phyloP scores from a whole-genome alignment of 2,113 vertebrate genomes.

The Aix galericulata region DNA sequence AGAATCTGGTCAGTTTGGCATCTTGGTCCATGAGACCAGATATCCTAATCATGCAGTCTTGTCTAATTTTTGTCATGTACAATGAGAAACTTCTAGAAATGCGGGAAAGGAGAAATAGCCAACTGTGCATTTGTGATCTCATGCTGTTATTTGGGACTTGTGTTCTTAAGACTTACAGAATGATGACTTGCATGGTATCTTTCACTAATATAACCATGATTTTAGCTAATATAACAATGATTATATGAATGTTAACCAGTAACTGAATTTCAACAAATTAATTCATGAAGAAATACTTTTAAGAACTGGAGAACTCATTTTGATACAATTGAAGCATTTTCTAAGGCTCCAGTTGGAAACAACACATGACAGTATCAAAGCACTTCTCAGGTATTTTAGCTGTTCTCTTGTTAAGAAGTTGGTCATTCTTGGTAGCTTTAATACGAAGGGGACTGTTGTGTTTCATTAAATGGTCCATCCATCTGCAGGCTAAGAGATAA shows the following conservation, averaged over 20 bases:
- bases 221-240: not conserved
- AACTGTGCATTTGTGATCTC: not conserved
- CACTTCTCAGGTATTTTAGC: not conserved
- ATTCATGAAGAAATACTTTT: not conserved
- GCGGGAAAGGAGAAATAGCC: not conserved
- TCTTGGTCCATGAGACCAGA: not conserved
- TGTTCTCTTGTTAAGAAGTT: not conserved
- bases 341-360: not conserved
- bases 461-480: constrained; percentile 20
- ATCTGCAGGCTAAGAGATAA: constrained; percentile 47
- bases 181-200: not conserved
- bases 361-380: not conserved
- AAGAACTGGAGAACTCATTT: not conserved
- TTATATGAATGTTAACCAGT: not conserved
- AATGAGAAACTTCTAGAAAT: not conserved
- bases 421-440: constrained; percentile 14
- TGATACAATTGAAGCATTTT: not conserved
- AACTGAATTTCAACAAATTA: not conserved
- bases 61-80: not conserved
- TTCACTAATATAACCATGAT: not conserved
- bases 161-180: not conserved
- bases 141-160: not conserved
- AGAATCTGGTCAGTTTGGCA: not conserved
- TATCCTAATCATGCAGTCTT: not conserved
- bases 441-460: not conserved